Base-by-base conservation (phyloP, 2,113 vertebrate species). In the Equus przewalskii region DNA sequence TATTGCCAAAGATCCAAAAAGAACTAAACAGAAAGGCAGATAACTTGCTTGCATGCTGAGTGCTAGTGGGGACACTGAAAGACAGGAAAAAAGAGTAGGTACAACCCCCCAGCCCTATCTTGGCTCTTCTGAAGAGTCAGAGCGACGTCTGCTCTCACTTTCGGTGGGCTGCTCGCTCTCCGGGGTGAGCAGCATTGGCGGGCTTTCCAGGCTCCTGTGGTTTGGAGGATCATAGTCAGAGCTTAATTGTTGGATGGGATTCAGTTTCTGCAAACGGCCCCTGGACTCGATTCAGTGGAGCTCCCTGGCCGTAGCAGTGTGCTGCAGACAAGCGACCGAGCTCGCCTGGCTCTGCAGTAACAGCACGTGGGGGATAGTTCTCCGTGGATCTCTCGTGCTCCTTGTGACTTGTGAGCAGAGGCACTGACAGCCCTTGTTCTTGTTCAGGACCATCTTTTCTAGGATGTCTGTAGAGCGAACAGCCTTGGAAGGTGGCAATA, bases 401-500 rank as follows among this genome's bases (percentile, higher is more conserved):
- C 41, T 51, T 18, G 62, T 22, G 49, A 18, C 76, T 70, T 41
- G 54, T 30, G 62, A 54, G 12, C 21, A 22, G 4, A 73, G 49
- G 11, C 3, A 10, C 44, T 6, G 16, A 46, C 28, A 56, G 81
- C 15, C n/a, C 33, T 67, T 8, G 1, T 70, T 85, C 64, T 78
- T 30, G 2, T 14, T 64, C 79, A 49, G 46, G 67, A 82, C 36
- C 41, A 30, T 67, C 5, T 91, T 70, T 91, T 56, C 24, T 33
- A 36, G 14, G 33, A 69, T 44, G 3, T 49, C 28, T 87, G 12
- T 19, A 49, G 10, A 64, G 28, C 14, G 1, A 75, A 58, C 11
- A 87, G 62, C 89, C 54, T 84, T 80, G 94, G 96, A 97, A 97
- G 91, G 92, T 83, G 94, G 91, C 83, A 13, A 0, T 78, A 96